phyloP scores from a whole-genome alignment of 2,888 invertebrate genomes.

The Macrophya alboannulata region DNA sequence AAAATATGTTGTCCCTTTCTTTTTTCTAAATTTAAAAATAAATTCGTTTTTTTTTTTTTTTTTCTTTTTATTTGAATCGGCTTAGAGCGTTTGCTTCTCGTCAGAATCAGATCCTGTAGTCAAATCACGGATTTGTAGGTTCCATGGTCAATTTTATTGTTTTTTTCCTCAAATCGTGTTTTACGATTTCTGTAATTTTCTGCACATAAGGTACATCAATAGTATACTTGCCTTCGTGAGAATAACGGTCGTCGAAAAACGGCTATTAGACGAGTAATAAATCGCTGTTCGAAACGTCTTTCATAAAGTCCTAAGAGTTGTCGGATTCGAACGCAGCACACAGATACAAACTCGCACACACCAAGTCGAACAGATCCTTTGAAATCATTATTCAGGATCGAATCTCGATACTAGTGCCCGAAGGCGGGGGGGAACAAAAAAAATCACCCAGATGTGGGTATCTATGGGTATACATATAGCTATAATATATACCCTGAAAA shows the following conservation, averaged over 20 bases:
- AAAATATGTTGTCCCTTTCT: neutral
- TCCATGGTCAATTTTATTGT: neutral
- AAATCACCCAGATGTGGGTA: slow-evolving; percentile 23
- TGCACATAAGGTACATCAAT: neutral
- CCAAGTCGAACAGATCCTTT: slow-evolving; percentile 15
- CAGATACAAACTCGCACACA: neutral
- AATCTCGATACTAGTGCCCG: slow-evolving; percentile 12
- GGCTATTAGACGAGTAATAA: slow-evolving; percentile 23
- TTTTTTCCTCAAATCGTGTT: neutral
- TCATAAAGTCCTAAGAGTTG: slow-evolving; percentile 12
- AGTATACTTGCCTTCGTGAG: neutral
- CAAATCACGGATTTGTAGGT: neutral
- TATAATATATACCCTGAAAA: neutral
- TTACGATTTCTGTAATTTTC: neutral
- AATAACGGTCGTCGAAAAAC: slow-evolving; percentile 20
- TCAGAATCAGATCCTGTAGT: neutral
- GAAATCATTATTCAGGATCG: slow-evolving; percentile 17
- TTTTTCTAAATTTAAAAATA: no score
- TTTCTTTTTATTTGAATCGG: neutral
- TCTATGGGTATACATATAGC: neutral
- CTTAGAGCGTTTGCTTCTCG: neutral
- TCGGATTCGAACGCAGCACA: neutral
- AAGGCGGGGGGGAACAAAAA: slow-evolving; percentile 17
- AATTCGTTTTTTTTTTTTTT: neutral
- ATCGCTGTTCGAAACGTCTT: slow-evolving; percentile 20